A percentile compares a stretch with the other conserved stretches of the same genome.
Evolutionary conservation across 2,888 invertebrate species (phyloP).

Genomic region (Ceratothoa steindachneri): DNA sequence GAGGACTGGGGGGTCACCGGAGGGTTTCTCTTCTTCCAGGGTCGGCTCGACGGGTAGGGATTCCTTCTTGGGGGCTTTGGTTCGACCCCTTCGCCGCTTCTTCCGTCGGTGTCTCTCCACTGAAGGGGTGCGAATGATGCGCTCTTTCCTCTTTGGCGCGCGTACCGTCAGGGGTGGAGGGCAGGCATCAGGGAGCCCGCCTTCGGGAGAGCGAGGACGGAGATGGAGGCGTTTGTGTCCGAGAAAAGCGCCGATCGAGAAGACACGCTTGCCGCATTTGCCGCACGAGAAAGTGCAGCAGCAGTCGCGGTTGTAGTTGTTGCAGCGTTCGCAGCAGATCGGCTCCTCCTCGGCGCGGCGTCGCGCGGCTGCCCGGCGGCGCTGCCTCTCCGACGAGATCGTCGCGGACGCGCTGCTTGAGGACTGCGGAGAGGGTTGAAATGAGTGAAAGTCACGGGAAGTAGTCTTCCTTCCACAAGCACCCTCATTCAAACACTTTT

Average conservation of each 20-base stretch:
- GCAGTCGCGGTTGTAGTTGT: constrained; percentile 47
- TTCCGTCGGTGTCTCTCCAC: constrained; percentile 39
- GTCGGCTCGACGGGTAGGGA: not conserved
- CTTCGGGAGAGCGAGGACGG: not conserved
- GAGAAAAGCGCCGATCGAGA: constrained; percentile 42
- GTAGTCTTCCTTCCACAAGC: not conserved
- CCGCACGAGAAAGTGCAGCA: constrained; percentile 46
- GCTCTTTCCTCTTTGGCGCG: constrained; percentile 28
- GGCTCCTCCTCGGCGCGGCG: constrained; percentile 23
- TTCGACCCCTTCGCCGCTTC: not conserved
- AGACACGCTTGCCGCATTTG: constrained; percentile 42
- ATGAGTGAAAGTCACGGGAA: not conserved
- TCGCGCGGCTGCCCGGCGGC: not conserved
- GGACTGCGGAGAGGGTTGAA: not conserved
- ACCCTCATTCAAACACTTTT: too few species aligned
- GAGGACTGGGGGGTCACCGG: too few species aligned
- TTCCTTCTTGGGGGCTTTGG: not conserved
- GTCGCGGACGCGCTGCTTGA: not conserved
- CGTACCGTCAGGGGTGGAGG: constrained; percentile 24
- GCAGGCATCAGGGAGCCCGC: not conserved
- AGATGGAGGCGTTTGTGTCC: constrained; percentile 22
- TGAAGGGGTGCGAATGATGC: constrained; percentile 37
- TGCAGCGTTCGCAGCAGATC: constrained; percentile 31
- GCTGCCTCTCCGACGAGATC: not conserved
- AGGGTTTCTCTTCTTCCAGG: too few species aligned